Percentiles rank a stretch among this genome's conserved stretches.
Conservation (phyloP, 2,888 invertebrate genomes). For the Eupithecia pulchellata region DNA sequence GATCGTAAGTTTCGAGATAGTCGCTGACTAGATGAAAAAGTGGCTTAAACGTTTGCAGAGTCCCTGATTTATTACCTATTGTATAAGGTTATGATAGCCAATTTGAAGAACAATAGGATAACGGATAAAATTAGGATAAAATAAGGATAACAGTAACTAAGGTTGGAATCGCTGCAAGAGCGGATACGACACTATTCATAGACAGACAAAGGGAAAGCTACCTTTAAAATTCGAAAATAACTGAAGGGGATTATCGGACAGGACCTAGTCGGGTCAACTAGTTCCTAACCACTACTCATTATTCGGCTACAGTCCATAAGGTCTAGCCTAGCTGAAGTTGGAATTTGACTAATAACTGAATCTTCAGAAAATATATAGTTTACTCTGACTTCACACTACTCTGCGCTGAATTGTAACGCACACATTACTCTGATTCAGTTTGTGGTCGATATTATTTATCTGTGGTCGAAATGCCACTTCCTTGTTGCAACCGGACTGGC, state of each 20-base stretch:
- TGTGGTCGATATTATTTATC: constrained; percentile 18
- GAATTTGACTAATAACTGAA: neutral
- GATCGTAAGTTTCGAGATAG: neutral
- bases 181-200: neutral
- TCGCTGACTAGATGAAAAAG: neutral
- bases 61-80: neutral
- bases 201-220: too few relatives aligned
- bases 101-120: neutral
- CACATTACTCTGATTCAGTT: constrained; percentile 20
- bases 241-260: neutral
- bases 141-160: too few relatives aligned
- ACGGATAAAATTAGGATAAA: too few relatives aligned
- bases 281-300: too few relatives aligned
- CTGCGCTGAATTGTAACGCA: constrained; percentile 15
- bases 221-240: too few relatives aligned
- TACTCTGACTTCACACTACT: constrained; percentile 9
- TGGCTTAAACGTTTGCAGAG: neutral
- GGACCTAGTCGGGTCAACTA: too few relatives aligned
- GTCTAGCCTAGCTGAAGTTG: too few relatives aligned
- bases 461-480: constrained; percentile 67
- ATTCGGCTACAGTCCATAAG: too few relatives aligned
- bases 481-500: constrained; percentile 49
- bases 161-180: neutral
- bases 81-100: too few relatives aligned
- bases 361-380: neutral